Conservation (phyloP, 1,140 invertebrate species). For the Ips nitidus region DNA sequence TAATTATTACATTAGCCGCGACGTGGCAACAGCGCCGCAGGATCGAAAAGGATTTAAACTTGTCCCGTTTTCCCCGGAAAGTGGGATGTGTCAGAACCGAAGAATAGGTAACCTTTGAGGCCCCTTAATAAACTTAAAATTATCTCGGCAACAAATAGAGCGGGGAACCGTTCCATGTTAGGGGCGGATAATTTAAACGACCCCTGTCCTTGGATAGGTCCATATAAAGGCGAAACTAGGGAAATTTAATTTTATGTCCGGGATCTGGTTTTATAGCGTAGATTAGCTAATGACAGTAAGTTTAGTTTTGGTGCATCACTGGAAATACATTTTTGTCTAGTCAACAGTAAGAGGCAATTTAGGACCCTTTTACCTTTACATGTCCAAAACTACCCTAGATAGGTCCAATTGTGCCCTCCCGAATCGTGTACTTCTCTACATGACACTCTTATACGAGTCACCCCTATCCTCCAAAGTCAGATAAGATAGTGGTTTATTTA, state of each 20-base stretch:
- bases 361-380: no score
- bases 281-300: slow-evolving; percentile 8
- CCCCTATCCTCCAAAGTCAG: slow-evolving; percentile 24
- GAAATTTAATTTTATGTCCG: slow-evolving; percentile 18
- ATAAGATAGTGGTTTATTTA: slow-evolving; percentile 33
- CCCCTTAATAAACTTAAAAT: slow-evolving; percentile 12
- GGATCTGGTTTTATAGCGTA: slow-evolving; percentile 12
- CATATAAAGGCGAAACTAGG: background rate
- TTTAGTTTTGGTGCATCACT: background rate
- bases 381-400: background rate
- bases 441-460: slow-evolving; percentile 27
- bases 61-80: no score
- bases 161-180: background rate
- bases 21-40: background rate
- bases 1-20: slow-evolving; percentile 38
- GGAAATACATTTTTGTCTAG: background rate
- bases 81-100: no score
- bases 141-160: slow-evolving; percentile 15
- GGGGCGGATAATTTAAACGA: slow-evolving; percentile 8
- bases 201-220: slow-evolving; percentile 3
- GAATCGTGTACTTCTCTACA: slow-evolving; percentile 18
- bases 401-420: slow-evolving; percentile 18
- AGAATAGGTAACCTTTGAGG: no score
- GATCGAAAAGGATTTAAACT: background rate
- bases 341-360: no score